Evolutionary conservation across 2,797 vertebrate species (phyloP).

Genomic region (Sebastolobus altivelis): DNA sequence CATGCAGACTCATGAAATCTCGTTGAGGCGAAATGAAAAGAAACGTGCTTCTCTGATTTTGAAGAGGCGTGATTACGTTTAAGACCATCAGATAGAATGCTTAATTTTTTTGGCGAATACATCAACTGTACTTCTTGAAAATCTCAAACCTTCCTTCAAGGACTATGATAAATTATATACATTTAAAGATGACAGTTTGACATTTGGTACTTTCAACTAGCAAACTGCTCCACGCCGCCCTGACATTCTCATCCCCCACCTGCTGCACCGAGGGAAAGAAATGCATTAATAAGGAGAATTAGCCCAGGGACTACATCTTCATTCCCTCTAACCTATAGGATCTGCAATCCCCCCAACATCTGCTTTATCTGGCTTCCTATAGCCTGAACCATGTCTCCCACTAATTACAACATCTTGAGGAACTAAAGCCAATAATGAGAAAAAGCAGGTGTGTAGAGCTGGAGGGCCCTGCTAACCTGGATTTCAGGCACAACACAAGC

Average conservation of each 20-base stretch:
- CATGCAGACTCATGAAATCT: conserved; percentile 24
- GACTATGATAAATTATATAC: not conserved
- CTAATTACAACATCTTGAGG: conserved; percentile 73
- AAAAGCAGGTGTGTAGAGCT: conserved; percentile 65
- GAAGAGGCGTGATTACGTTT: conserved; percentile 3
- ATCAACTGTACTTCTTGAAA: not conserved
- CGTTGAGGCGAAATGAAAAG: conserved; percentile 3
- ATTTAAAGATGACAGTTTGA: conserved; percentile 37
- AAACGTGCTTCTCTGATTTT: conserved; percentile 17
- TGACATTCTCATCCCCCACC: conserved; percentile 28
- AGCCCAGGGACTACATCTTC: conserved; percentile 46
- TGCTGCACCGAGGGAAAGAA: conserved; percentile 16
- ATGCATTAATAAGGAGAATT: conserved; percentile 24
- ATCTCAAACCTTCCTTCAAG: not conserved
- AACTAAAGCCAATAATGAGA: conserved; percentile 61
- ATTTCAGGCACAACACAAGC: conserved; percentile 35
- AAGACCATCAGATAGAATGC: not conserved
- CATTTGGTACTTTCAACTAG: conserved; percentile 1
- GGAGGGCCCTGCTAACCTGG: conserved; percentile 48
- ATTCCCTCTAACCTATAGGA: conserved; percentile 40
- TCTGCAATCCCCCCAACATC: conserved; percentile 59
- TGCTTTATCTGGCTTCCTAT: conserved; percentile 45
- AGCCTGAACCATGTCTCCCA: conserved; percentile 42
- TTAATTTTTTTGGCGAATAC: not conserved
- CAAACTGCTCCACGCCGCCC: conserved; percentile 8